Evolutionary conservation across 2,888 invertebrate genomes (phyloP).

Genomic region (Erynnis tages): DNA sequence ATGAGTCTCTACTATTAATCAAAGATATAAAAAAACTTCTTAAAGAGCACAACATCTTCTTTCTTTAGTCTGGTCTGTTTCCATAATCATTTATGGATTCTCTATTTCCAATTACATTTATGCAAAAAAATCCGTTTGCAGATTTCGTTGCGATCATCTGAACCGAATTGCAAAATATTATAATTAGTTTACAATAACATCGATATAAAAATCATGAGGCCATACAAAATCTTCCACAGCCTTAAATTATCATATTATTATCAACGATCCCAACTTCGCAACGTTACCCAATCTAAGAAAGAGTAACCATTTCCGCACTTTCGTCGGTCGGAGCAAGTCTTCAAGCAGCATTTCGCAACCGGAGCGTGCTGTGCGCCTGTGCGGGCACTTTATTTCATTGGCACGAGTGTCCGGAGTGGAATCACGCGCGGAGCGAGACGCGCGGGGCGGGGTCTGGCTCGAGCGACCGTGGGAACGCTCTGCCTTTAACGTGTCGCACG

Average conservation of each 20-base stretch:
- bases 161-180: too few relatives aligned
- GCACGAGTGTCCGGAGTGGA: constrained; percentile 70
- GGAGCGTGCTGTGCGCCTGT: constrained; percentile 73
- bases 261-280: not conserved
- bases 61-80: too few relatives aligned
- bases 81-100: too few relatives aligned
- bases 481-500: constrained; percentile 81
- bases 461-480: constrained; percentile 79
- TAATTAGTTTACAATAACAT: too few relatives aligned
- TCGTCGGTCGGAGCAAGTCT: constrained; percentile 58
- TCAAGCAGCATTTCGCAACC: constrained; percentile 72
- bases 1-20: too few relatives aligned
- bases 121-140: too few relatives aligned
- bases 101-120: too few relatives aligned
- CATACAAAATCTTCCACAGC: not conserved
- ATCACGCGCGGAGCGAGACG: constrained; percentile 49
- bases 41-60: too few relatives aligned
- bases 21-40: too few relatives aligned
- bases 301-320: constrained; percentile 61
- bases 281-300: constrained; percentile 31
- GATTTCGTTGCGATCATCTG: too few relatives aligned
- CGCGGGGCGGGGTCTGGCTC: constrained; percentile 49
- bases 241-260: not conserved
- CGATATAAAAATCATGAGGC: too few relatives aligned
- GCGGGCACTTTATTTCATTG: constrained; percentile 75